Evolutionary conservation across 1,140 invertebrate genomes (phyloP).

Genomic region (Aphis craccivora): DNA sequence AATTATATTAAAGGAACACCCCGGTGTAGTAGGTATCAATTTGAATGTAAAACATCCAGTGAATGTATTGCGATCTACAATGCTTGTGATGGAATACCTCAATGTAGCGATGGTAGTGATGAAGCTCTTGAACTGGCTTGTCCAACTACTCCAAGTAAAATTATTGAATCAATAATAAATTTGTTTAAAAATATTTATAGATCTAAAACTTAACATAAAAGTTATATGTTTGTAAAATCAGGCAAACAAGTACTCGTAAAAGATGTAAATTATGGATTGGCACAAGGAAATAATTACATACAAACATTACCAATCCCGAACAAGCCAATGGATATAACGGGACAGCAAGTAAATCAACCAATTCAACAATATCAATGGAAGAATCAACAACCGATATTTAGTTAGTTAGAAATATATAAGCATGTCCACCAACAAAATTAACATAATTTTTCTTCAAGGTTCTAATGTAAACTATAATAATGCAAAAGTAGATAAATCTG

Average conservation of each 20-base stretch:
- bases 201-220: background rate
- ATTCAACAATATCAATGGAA: slow-evolving; percentile 51
- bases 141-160: slow-evolving; percentile 65
- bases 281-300: slow-evolving; percentile 32
- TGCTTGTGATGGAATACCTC: slow-evolving; percentile 92
- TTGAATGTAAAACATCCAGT: slow-evolving; percentile 81
- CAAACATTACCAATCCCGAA: slow-evolving; percentile 34
- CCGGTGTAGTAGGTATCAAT: slow-evolving; percentile 81
- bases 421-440: background rate
- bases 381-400: slow-evolving; percentile 48
- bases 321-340: slow-evolving; percentile 35
- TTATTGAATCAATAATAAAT: background rate
- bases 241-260: slow-evolving; percentile 26
- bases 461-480: slow-evolving; percentile 46
- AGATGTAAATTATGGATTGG: slow-evolving; percentile 34
- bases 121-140: slow-evolving; percentile 83
- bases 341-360: slow-evolving; percentile 28
- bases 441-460: slow-evolving; percentile 21
- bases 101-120: slow-evolving; percentile 91
- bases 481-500: slow-evolving; percentile 38
- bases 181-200: background rate
- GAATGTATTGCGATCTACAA: slow-evolving; percentile 97
- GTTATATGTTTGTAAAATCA: background rate
- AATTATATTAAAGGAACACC: slow-evolving; percentile 42
- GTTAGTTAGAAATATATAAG: slow-evolving; percentile 10